Evolutionary conservation across 2,113 vertebrate species (phyloP).

Genomic region (Brienomyrus brachyistius): DNA sequence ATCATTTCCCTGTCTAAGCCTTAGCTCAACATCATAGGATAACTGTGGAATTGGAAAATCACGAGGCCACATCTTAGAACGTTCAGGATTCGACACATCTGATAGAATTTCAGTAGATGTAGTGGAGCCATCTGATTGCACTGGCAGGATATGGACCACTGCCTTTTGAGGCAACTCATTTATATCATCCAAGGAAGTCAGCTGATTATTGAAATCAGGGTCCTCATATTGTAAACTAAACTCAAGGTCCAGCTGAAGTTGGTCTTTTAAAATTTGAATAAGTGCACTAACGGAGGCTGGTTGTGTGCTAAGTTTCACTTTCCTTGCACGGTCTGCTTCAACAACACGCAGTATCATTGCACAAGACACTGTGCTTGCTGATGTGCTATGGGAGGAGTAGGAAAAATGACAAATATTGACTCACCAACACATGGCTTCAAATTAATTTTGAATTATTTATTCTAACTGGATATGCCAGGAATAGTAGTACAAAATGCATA

Average conservation of each 20-base stretch:
- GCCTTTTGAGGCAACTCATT: too few species aligned
- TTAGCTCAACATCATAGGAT: too few species aligned
- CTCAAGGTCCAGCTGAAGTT: neutral
- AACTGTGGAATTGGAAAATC: too few species aligned
- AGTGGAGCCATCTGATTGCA: neutral
- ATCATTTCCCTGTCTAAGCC: too few species aligned
- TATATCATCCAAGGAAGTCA: neutral
- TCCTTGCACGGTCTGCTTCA: neutral
- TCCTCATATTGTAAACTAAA: constrained; percentile 14
- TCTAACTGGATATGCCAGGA: neutral
- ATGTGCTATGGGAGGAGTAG: neutral
- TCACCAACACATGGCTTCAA: neutral
- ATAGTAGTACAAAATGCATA: neutral
- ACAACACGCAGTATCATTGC: neutral
- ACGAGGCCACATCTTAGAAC: too few species aligned
- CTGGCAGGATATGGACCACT: too few species aligned
- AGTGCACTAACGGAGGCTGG: neutral
- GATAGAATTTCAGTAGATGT: neutral
- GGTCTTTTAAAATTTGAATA: neutral
- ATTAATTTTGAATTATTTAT: neutral
- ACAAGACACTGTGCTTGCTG: neutral
- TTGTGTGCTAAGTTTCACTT: neutral
- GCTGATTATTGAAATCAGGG: constrained; percentile 7
- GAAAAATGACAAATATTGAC: neutral
- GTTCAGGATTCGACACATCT: too few species aligned